Evolutionary conservation across 2,797 vertebrate genomes (phyloP), one percentile per base, ranked within the genome.

Genomic region (Eremophila alpestris): DNA sequence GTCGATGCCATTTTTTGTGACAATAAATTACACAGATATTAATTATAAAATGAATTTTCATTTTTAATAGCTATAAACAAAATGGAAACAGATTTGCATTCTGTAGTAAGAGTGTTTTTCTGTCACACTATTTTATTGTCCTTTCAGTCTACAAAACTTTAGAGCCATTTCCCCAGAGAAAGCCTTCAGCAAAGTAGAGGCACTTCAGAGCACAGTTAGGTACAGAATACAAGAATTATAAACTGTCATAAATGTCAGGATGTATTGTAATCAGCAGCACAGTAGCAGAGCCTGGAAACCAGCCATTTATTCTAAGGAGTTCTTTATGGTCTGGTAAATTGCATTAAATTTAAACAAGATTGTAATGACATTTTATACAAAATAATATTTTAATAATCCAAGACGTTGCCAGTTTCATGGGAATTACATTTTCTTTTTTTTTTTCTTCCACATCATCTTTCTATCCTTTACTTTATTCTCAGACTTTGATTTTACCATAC

Each of bases 211-310:
- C 90, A 96, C 93, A 94, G 92, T 89, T 91, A 97, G 92, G 93
- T 95, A 95, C 58, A 95, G 92, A 97, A 96, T 62, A 97, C 51
- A 95, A 96, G 95, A 98, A 97, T 97, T 97, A 97, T 95, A 97
- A 97, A 97, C 95, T 98, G 97, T 97, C 98, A 98, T 95, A 97
- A 95, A 97, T 97, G 96, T 98, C 98, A 98, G 96, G 97, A 97
- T 95, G 79, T 93, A 97, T 98, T 98, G 97, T 89, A 97, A 97
- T 98, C 97, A 97, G 93, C 91, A 97, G 90, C 86, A 96, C 55
- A 96, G 73, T 93, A 95, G 84, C 87, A 94, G 81, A 97, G 88
- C 94, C 92, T 98, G 96, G 96, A 98, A 98, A 97, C 94, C 79
- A 96, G 93, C 89, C 97, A 97, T 98, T 98, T 97, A 90, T 97